phyloP scores from a whole-genome alignment of 1,140 invertebrate species.

The Himalopsyche phryganea region DNA sequence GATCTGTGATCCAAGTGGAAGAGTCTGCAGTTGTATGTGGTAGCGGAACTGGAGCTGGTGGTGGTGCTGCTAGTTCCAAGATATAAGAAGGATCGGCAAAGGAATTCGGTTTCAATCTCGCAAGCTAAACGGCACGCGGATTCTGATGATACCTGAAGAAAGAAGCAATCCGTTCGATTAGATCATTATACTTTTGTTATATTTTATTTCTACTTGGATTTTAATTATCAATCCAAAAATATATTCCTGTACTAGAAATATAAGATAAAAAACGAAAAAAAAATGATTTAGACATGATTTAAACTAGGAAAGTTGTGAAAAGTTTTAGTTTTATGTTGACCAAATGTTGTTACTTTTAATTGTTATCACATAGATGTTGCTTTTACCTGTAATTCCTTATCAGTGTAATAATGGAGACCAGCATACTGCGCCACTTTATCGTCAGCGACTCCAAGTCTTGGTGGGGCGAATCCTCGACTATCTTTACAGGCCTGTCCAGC shows the following conservation, averaged over 20 bases:
- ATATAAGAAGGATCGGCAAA: conserved; percentile 87
- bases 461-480: conserved; percentile 70
- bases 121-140: conserved; percentile 83
- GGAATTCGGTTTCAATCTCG: conserved; percentile 88
- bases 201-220: too few species aligned
- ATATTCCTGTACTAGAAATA: too few species aligned
- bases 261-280: too few species aligned
- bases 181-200: too few species aligned
- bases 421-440: conserved; percentile 90
- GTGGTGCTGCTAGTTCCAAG: conserved; percentile 70
- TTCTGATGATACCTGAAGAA: conserved; percentile 67
- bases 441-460: conserved; percentile 81
- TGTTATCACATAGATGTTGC: too few species aligned
- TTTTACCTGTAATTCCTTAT: conserved; percentile 80
- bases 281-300: too few species aligned
- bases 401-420: conserved; percentile 86
- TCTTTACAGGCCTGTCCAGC: conserved; percentile 80
- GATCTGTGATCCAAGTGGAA: conserved; percentile 92
- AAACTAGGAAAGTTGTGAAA: too few species aligned
- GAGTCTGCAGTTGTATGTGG: conserved; percentile 81
- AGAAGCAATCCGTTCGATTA: background rate
- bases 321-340: too few species aligned
- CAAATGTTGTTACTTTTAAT: too few species aligned
- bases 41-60: background rate
- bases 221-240: too few species aligned